phyloP scores from a whole-genome alignment of 2,797 vertebrate genomes.

The Lithobates sylvaticus region DNA sequence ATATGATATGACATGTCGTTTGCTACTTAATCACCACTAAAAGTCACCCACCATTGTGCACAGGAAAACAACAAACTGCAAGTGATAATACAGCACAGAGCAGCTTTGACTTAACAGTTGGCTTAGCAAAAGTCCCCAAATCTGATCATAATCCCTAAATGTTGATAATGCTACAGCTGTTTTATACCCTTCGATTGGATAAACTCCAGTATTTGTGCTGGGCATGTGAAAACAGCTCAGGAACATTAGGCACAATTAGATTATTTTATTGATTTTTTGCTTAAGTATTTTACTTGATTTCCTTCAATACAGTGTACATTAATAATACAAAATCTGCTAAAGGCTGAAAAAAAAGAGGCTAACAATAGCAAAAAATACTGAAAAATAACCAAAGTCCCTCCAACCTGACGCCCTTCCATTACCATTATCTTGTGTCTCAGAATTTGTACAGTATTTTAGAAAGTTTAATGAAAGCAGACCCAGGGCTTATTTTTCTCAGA shows the following conservation, averaged over 20 bases:
- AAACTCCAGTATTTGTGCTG: neutral
- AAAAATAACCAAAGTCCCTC: no score
- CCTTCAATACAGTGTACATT: conserved; percentile 6
- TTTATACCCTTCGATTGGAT: conserved; percentile 23
- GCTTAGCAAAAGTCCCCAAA: conserved; percentile 35
- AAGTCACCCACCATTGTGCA: conserved; percentile 1
- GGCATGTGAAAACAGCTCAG: neutral
- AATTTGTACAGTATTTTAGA: no score
- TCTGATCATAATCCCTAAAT: conserved; percentile 43
- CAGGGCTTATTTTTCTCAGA: no score
- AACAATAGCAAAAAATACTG: no score
- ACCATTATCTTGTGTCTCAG: no score
- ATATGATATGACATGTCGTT: conserved; percentile 2
- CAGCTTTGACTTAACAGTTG: conserved; percentile 40
- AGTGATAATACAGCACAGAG: neutral
- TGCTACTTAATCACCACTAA: neutral
- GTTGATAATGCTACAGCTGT: conserved; percentile 38
- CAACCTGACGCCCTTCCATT: no score
- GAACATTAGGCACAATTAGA: conserved; percentile 16
- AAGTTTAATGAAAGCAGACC: no score
- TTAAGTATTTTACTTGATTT: conserved; percentile 23
- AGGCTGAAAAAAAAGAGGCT: no score
- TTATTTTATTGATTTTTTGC: conserved; percentile 35
- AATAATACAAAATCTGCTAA: no score
- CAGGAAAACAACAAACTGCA: neutral